Conservation (phyloP, 2,113 vertebrate species). For the Irena cyanogastra region DNA sequence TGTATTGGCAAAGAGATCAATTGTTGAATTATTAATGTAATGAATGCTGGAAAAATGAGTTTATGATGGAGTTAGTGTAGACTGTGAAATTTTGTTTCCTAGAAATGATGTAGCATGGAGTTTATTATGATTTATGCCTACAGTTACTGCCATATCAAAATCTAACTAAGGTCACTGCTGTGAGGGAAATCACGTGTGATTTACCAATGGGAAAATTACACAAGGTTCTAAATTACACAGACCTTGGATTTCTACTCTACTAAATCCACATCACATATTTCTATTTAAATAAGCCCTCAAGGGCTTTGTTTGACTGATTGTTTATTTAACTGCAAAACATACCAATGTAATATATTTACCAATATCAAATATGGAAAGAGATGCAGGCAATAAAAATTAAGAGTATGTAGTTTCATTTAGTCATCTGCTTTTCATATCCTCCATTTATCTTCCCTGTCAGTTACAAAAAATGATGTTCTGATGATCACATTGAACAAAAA, state of each 20-base stretch:
- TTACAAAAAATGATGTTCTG: not conserved
- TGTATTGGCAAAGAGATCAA: not conserved
- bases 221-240: constrained; percentile 34
- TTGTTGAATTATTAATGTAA: not conserved
- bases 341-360: not conserved
- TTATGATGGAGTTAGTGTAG: not conserved
- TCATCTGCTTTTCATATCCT: not conserved
- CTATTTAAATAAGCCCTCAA: constrained; percentile 13
- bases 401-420: not conserved
- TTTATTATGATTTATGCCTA: not conserved
- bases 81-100: not conserved
- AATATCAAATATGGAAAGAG: not conserved
- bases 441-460: not conserved
- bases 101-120: not conserved
- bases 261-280: not conserved
- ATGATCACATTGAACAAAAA: not conserved
- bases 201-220: constrained; percentile 32
- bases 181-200: not conserved
- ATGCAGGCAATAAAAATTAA: not conserved
- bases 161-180: not conserved
- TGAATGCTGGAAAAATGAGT: not conserved
- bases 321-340: not conserved
- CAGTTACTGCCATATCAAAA: not conserved
- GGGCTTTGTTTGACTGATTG: not conserved
- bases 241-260: not conserved